Evolutionary conservation across 2,113 vertebrate genomes (phyloP).

Genomic region (Setophaga coronata): DNA sequence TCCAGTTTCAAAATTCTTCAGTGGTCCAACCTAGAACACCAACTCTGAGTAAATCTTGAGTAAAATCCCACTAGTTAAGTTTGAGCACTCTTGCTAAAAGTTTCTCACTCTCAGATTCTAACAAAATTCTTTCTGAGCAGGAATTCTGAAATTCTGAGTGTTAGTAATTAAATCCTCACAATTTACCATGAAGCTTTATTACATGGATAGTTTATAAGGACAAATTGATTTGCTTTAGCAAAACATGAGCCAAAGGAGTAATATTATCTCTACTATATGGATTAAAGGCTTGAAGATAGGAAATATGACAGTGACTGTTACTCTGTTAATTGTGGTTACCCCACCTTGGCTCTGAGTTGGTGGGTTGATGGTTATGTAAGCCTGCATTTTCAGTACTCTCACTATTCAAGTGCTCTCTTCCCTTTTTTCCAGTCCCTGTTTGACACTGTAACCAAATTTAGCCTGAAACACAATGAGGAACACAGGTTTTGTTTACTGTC

Average conservation of each 20-base stretch:
- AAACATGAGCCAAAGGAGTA: not conserved
- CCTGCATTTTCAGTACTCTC: not conserved
- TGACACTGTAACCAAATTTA: not conserved
- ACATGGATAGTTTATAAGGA: not conserved
- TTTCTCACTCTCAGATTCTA: not conserved
- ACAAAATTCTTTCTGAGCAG: not conserved
- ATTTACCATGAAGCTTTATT: not conserved
- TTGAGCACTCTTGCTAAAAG: not conserved
- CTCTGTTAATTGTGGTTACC: not conserved
- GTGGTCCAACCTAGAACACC: not conserved
- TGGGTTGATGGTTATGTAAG: not conserved
- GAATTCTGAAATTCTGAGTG: not conserved
- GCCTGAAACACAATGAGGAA: not conserved
- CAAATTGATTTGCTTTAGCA: not conserved
- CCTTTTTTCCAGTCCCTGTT: not conserved
- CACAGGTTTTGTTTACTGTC: not conserved
- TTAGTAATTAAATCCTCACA: not conserved
- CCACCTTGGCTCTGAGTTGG: not conserved
- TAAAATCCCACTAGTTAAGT: not conserved
- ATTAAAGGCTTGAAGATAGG: not conserved
- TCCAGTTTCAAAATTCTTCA: not conserved
- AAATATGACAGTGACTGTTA: not conserved
- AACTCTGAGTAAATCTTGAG: not conserved
- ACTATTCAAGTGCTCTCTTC: not conserved
- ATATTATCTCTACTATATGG: not conserved